Conservation (phyloP, 1,140 invertebrate species). For the Drosophila triauraria region DNA sequence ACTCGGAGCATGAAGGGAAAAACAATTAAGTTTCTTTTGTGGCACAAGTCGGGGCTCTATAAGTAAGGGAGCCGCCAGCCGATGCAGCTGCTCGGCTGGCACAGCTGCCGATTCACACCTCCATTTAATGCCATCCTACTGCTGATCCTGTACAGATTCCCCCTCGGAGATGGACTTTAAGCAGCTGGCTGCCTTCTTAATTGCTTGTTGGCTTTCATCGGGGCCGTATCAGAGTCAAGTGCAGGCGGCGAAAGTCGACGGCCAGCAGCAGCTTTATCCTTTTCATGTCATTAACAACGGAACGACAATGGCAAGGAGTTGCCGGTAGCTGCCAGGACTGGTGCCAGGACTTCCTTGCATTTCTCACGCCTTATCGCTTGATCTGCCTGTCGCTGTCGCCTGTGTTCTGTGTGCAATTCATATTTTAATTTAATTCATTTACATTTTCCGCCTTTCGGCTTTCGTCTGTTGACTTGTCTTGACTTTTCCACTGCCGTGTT, state of each 20-base stretch:
- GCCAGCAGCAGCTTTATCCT: conserved; percentile 31
- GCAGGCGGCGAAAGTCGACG: conserved; percentile 29
- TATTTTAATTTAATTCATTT: conserved; percentile 65
- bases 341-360: conserved; percentile 27
- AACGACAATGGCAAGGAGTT: conserved; percentile 14
- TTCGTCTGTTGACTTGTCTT: conserved; percentile 12
- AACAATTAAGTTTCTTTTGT: conserved; percentile 53
- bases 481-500: conserved; percentile 20
- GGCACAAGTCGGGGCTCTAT: conserved; percentile 9
- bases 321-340: background rate
- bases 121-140: background rate
- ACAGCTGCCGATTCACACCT: conserved; percentile 28
- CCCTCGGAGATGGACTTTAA: conserved; percentile 16
- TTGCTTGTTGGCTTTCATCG: conserved; percentile 51
- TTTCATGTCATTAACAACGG: conserved; percentile 51
- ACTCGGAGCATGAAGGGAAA: conserved; percentile 12
- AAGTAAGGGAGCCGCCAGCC: conserved; percentile 5
- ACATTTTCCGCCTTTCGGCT: conserved; percentile 11
- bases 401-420: conserved; percentile 32
- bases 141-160: background rate
- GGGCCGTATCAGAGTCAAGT: conserved; percentile 49
- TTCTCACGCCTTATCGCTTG: conserved; percentile 23
- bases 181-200: conserved; percentile 47
- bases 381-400: conserved; percentile 14
- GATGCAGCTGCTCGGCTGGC: conserved; percentile 1